Conservation (phyloP, 1,140 invertebrate genomes). For the Papilio polyxenes region DNA sequence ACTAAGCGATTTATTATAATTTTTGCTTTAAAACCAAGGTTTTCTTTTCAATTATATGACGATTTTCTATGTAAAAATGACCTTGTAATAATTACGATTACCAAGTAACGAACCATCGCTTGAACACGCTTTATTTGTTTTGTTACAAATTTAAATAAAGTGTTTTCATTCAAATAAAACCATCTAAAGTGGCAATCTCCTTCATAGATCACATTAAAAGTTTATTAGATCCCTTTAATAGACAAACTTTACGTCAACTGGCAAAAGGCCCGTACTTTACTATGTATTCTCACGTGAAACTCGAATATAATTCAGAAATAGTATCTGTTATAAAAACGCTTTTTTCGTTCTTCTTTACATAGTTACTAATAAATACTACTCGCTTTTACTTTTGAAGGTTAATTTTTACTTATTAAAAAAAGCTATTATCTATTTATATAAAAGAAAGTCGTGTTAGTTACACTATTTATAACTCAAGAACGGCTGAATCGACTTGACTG, state of each 20-base stretch:
- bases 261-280: not conserved
- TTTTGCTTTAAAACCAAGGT: not conserved
- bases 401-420: too few relatives aligned
- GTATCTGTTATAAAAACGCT: too few relatives aligned
- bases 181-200: not conserved
- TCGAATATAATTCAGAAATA: not conserved
- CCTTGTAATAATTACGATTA: not conserved
- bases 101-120: not conserved
- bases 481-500: too few relatives aligned
- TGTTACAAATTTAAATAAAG: not conserved
- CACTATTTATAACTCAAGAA: too few relatives aligned
- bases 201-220: not conserved
- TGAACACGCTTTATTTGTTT: not conserved
- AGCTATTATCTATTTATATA: too few relatives aligned
- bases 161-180: not conserved
- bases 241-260: not conserved
- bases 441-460: too few relatives aligned
- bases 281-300: not conserved
- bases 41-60: not conserved
- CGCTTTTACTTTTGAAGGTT: too few relatives aligned
- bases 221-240: conserved; percentile 6
- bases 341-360: too few relatives aligned
- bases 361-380: too few relatives aligned
- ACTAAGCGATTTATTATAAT: not conserved
- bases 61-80: not conserved